Conservation (phyloP, 2,113 vertebrate genomes). For the Pongo abelii region DNA sequence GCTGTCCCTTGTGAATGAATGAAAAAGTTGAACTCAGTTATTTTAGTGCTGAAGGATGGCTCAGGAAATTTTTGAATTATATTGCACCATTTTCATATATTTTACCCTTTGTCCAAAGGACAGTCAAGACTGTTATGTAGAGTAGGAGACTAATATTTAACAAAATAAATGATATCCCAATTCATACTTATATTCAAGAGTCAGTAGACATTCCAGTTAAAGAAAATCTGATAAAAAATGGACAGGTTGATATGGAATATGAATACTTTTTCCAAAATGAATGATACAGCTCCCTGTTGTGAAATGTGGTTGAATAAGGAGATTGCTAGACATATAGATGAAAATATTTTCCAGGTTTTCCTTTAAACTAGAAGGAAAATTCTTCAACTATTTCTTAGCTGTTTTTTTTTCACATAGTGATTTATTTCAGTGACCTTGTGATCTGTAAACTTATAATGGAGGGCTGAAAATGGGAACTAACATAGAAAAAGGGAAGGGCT, state of each 20-base stretch:
- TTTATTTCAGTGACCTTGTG: neutral
- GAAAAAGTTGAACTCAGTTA: neutral
- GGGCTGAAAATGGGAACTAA: neutral
- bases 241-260: neutral
- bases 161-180: neutral
- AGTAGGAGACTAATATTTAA: conserved; percentile 7
- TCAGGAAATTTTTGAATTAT: neutral
- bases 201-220: neutral
- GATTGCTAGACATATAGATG: neutral
- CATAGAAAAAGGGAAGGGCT: neutral
- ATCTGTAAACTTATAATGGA: neutral
- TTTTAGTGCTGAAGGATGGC: neutral
- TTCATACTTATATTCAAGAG: neutral
- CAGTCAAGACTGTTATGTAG: too few relatives aligned
- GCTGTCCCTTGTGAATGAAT: neutral
- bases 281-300: neutral
- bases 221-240: neutral
- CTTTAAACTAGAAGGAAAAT: neutral
- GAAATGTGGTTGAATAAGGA: neutral
- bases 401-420: neutral
- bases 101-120: neutral
- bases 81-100: neutral
- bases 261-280: neutral
- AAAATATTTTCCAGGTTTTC: neutral
- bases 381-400: conserved; percentile 14